A percentile compares a stretch with the other conserved stretches of the same genome.
phyloP scores from a whole-genome alignment of 2,113 vertebrate species.

The Sebastes fasciatus region DNA sequence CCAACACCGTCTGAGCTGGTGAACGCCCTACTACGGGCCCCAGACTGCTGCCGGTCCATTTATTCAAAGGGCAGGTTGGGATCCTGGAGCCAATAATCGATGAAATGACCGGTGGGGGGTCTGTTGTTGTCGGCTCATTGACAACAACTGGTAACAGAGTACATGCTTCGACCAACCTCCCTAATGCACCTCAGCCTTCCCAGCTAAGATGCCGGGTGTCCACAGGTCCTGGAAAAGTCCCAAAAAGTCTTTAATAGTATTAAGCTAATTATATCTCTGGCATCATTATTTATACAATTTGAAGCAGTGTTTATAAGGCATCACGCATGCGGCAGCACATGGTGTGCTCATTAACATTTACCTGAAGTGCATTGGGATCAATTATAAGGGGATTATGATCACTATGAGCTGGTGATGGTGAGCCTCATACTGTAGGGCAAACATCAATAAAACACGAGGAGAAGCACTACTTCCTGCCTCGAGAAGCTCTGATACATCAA shows the following conservation, averaged over 20 bases:
- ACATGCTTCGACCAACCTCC: neutral
- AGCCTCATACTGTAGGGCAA: conserved; percentile 1
- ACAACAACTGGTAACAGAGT: conserved; percentile 3
- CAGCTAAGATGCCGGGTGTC: neutral
- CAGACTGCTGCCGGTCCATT: neutral
- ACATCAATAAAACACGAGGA: neutral
- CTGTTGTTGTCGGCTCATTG: conserved; percentile 18
- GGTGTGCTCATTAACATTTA: conserved; percentile 26
- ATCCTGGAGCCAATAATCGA: conserved; percentile 17
- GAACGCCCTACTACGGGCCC: neutral
- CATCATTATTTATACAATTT: neutral
- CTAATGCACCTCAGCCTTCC: neutral
- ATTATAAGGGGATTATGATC: conserved; percentile 33
- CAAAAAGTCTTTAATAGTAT: neutral
- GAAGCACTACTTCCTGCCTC: neutral
- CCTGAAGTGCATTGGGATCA: conserved; percentile 22
- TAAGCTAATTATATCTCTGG: neutral
- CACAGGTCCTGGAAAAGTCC: neutral
- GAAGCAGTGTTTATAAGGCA: neutral
- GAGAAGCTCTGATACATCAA: neutral
- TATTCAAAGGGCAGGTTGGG: conserved; percentile 21
- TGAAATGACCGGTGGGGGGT: conserved; percentile 6
- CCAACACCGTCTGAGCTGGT: conserved; percentile 1
- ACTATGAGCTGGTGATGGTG: neutral
- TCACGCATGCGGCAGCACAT: conserved; percentile 5